Conservation (phyloP, 2,797 vertebrate genomes). For the Pelochelys cantorii region DNA sequence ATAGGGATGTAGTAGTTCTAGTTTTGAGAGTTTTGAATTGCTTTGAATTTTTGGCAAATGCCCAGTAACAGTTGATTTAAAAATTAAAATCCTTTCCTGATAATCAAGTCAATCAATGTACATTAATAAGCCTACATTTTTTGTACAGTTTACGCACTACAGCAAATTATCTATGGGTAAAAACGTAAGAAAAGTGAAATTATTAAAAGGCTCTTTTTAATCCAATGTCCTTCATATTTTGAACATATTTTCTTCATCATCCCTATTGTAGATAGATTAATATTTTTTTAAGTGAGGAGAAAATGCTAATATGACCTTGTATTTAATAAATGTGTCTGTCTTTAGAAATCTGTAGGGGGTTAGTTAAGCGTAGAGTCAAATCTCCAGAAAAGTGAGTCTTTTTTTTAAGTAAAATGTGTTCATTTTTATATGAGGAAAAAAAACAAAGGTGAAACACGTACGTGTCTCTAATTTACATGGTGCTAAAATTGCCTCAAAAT, state of each 20-base stretch:
- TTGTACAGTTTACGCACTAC: constrained; percentile 63
- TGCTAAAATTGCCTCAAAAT: neutral
- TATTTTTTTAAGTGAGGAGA: neutral
- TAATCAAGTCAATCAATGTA: constrained; percentile 64
- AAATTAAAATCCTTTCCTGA: constrained; percentile 68
- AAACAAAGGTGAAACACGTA: neutral
- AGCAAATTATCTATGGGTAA: constrained; percentile 47
- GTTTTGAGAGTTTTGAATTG: constrained; percentile 42
- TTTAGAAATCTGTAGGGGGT: neutral
- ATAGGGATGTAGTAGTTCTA: neutral
- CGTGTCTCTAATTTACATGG: neutral
- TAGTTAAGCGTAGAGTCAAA: neutral
- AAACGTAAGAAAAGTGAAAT: constrained; percentile 11
- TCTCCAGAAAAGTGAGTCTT: neutral
- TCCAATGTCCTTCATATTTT: constrained; percentile 49
- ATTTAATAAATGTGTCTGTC: neutral
- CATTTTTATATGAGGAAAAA: neutral
- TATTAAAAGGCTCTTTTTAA: neutral
- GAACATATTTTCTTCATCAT: constrained; percentile 38
- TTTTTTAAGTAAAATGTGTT: neutral
- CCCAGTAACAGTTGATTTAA: constrained; percentile 59
- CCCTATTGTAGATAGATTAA: neutral
- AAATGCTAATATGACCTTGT: neutral
- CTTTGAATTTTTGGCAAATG: constrained; percentile 58
- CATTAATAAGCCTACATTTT: constrained; percentile 69